These are phyloP conservation scores for Spilarctia lutea DNA, from an alignment of 2,888 invertebrate species.

Conservation along the genomic window DNA sequence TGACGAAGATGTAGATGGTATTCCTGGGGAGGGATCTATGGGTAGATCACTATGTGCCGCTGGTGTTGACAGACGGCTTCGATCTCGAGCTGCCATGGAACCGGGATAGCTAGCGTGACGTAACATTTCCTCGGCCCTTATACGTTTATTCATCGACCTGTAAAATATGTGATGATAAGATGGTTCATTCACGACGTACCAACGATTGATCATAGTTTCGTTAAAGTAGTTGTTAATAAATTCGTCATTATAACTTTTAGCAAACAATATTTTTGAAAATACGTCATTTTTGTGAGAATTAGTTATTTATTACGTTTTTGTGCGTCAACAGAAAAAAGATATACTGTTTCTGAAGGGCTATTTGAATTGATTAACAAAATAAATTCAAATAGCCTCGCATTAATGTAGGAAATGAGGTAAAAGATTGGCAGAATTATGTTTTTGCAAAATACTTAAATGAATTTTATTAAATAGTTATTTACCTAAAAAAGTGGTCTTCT, in stretches of 20 bases:
- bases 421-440: too few species aligned
- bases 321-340: too few species aligned
- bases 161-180: not conserved
- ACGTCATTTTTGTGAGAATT: too few species aligned
- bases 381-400: too few species aligned
- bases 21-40: conserved; percentile 77
- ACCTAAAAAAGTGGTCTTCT: conserved; percentile 91
- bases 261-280: not conserved
- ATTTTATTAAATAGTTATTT: conserved; percentile 14
- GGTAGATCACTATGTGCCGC: conserved; percentile 82
- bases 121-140: conserved; percentile 90
- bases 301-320: too few species aligned
- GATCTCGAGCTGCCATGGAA: conserved; percentile 89
- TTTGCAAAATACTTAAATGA: too few species aligned
- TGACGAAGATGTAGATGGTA: conserved; percentile 70
- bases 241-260: not conserved
- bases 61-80: conserved; percentile 78
- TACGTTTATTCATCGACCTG: conserved; percentile 88
- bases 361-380: too few species aligned
- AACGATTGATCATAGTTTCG: not conserved
- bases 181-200: not conserved
- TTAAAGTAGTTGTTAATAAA: too few species aligned
- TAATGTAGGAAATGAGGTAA: too few species aligned
- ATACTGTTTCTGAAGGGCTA: too few species aligned
- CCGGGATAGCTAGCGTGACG: conserved; percentile 89